phyloP scores from a whole-genome alignment of 2,888 invertebrate species.

The Priocnemis perturbator region DNA sequence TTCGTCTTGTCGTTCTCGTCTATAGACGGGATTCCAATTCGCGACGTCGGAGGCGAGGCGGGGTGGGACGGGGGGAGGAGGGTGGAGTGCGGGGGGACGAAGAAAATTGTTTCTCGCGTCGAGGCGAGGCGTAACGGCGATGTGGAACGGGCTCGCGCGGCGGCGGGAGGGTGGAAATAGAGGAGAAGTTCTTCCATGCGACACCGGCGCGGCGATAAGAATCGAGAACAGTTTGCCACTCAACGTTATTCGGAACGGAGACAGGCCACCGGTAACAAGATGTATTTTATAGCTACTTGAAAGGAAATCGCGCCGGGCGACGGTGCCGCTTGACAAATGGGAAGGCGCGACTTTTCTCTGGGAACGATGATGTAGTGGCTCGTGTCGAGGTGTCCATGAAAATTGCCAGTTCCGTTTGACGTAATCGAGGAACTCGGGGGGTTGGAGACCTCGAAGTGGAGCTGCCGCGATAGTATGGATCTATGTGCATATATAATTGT shows the following conservation, averaged over 20 bases:
- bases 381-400: too few relatives aligned
- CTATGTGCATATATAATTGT: too few relatives aligned
- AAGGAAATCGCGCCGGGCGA: background rate
- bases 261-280: slow-evolving; percentile 8
- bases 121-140: slow-evolving; percentile 17
- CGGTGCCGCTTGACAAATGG: slow-evolving; percentile 4
- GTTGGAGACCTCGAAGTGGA: too few relatives aligned
- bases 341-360: background rate
- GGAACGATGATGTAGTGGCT: background rate
- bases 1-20: background rate
- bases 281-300: slow-evolving; percentile 5
- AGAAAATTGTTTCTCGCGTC: slow-evolving; percentile 49
- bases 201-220: slow-evolving; percentile 39
- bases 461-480: too few relatives aligned
- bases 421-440: too few relatives aligned
- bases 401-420: too few relatives aligned
- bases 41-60: background rate
- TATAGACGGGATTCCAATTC: slow-evolving; percentile 4
- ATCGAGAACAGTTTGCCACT: slow-evolving; percentile 38
- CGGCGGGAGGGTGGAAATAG: background rate
- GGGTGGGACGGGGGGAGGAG: slow-evolving; percentile 3
- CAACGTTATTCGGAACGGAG: slow-evolving; percentile 19
- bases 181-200: slow-evolving; percentile 28
- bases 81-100: slow-evolving; percentile 34
- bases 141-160: background rate